These are phyloP conservation scores for Trinorchestia longiramus DNA, from an alignment of 1,140 invertebrate genomes.

Conservation along the genomic window DNA sequence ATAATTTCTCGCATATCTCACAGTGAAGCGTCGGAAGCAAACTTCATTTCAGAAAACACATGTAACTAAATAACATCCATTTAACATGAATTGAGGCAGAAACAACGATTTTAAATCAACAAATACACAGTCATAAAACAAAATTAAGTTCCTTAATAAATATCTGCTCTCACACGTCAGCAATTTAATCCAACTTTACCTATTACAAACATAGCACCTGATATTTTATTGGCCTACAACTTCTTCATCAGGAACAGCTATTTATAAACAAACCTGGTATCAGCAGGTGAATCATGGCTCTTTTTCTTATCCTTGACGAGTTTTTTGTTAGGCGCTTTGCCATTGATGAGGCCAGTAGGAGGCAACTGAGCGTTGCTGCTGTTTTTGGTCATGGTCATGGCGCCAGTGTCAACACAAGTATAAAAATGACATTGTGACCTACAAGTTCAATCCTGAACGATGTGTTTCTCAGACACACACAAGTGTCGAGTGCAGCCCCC, in stretches of 20 bases:
- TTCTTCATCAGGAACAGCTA: not conserved
- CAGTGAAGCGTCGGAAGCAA: too few species aligned
- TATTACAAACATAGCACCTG: too few species aligned
- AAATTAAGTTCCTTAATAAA: too few species aligned
- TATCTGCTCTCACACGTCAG: too few species aligned
- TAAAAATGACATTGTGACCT: not conserved
- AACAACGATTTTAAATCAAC: not conserved
- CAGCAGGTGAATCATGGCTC: not conserved
- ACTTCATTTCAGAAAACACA: too few species aligned
- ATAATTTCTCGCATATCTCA: too few species aligned
- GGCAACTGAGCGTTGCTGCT: not conserved
- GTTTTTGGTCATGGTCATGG: constrained; percentile 47
- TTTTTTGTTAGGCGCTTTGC: not conserved
- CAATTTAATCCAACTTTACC: too few species aligned
- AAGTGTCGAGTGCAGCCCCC: too few species aligned
- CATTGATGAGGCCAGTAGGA: not conserved
- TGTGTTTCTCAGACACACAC: not conserved
- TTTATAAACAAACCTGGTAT: not conserved
- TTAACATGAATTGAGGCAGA: too few species aligned
- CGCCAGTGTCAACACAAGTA: not conserved
- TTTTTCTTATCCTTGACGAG: not conserved
- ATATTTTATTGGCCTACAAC: not conserved
- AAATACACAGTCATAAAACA: not conserved
- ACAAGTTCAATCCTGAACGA: not conserved
- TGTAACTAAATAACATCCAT: too few species aligned